These are phyloP conservation scores for Cacatua alba DNA, from an alignment of 2,113 vertebrate genomes.

Conservation along the genomic window DNA sequence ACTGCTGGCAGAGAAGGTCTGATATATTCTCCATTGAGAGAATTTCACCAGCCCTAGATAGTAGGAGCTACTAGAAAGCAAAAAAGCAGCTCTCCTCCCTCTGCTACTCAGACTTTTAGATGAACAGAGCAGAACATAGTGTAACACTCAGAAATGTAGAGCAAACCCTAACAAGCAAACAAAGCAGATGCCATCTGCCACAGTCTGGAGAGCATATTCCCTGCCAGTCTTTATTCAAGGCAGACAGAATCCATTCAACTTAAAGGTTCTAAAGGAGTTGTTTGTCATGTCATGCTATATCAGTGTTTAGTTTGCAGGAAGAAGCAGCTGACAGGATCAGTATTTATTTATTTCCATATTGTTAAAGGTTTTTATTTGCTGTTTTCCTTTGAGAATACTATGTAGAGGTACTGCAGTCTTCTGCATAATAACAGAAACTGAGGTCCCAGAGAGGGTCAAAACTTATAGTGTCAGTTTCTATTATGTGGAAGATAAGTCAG, in stretches of 20 bases:
- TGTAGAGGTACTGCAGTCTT: neutral
- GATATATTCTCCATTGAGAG: neutral
- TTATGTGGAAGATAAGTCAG: neutral
- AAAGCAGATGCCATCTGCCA: slow-evolving; percentile 52
- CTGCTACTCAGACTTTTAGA: neutral
- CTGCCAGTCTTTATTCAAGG: slow-evolving; percentile 12
- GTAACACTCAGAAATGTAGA: neutral
- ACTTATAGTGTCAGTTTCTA: neutral
- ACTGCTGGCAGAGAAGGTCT: neutral
- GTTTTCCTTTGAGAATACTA: neutral
- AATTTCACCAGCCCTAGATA: neutral
- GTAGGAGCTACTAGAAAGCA: neutral
- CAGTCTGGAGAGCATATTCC: neutral
- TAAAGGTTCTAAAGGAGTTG: neutral
- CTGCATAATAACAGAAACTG: neutral
- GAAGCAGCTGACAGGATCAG: neutral
- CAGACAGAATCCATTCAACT: slow-evolving; percentile 9
- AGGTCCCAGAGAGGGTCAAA: neutral
- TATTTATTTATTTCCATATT: neutral
- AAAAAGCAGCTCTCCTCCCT: neutral
- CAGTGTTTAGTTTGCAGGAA: neutral
- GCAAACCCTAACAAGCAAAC: neutral
- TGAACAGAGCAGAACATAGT: neutral
- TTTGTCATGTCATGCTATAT: neutral
- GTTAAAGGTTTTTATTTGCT: neutral